A percentile compares a stretch with the other conserved stretches of the same genome.
Evolutionary conservation across 92 coral and sea anemone genomes (phyloP).

Genomic region (Montipora capitata): DNA sequence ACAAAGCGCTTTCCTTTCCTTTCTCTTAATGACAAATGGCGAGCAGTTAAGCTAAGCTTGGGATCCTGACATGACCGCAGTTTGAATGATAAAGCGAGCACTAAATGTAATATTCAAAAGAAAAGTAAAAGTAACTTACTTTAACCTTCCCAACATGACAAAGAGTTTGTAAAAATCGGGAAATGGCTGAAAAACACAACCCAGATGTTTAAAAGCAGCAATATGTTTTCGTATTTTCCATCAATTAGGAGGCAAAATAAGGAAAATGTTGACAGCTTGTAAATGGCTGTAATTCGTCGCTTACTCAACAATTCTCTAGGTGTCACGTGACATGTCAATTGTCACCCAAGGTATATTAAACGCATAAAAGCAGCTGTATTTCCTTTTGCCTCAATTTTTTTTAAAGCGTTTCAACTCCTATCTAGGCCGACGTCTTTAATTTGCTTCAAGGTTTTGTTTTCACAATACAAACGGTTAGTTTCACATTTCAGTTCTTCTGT

Average conservation of each 20-base stretch:
- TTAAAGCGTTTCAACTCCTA: too few species aligned
- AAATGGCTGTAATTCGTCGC: conserved; percentile 37
- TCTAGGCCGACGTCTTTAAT: too few species aligned
- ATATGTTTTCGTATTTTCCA: conserved; percentile 5
- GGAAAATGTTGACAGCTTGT: conserved; percentile 50
- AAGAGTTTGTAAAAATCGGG: neutral
- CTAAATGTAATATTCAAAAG: neutral
- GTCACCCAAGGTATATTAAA: neutral
- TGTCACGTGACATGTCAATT: conserved; percentile 47
- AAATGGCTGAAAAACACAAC: neutral
- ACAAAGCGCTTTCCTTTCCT: too few species aligned
- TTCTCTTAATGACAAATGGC: neutral
- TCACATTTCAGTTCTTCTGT: too few species aligned
- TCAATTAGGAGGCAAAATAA: neutral
- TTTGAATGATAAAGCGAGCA: neutral
- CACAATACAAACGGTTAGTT: too few species aligned
- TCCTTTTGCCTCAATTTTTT: neutral
- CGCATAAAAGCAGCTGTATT: conserved; percentile 36
- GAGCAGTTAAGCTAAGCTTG: too few species aligned
- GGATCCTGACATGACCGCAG: neutral
- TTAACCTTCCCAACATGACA: conserved; percentile 53
- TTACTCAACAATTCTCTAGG: conserved; percentile 15
- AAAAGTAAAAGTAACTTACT: conserved; percentile 18
- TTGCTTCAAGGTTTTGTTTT: too few species aligned
- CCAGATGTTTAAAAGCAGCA: neutral